These are phyloP conservation scores for Gadopsis marmoratus DNA, from an alignment of 2,797 vertebrate genomes.

Conservation along the genomic window DNA sequence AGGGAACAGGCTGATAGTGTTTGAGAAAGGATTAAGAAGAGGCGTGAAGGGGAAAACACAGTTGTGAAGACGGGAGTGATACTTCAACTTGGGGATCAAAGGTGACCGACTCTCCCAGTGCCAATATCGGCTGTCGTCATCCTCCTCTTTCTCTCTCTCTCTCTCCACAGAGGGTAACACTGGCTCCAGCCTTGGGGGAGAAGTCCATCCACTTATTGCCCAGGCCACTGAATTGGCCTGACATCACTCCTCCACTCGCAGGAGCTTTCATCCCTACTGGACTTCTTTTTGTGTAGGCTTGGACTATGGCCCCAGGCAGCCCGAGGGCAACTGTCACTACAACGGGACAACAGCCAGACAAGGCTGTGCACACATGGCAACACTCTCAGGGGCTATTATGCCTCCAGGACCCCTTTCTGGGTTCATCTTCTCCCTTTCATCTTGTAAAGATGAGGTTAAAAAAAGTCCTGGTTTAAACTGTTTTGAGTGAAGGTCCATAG, in stretches of 20 bases:
- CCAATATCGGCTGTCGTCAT: constrained; percentile 65
- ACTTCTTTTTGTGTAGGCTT: constrained; percentile 48
- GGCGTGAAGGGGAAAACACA: constrained; percentile 68
- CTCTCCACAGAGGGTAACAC: constrained; percentile 41
- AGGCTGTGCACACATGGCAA: constrained; percentile 78
- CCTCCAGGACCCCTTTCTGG: constrained; percentile 55
- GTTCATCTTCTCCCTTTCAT: constrained; percentile 79
- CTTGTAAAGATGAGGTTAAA: constrained; percentile 69
- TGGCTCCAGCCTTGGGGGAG: constrained; percentile 39
- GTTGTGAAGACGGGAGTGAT: constrained; percentile 71
- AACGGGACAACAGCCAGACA: constrained; percentile 73
- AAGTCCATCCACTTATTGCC: constrained; percentile 42
- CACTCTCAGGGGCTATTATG: constrained; percentile 75
- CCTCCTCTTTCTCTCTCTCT: constrained; percentile 29
- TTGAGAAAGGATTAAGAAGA: constrained; percentile 39
- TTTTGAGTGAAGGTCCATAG: constrained; percentile 61
- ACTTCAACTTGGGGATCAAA: constrained; percentile 76
- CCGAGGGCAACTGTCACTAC: constrained; percentile 77
- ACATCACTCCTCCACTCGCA: constrained; percentile 66
- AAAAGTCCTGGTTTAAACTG: constrained; percentile 63
- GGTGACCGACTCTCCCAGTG: constrained; percentile 62
- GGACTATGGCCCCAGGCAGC: constrained; percentile 59
- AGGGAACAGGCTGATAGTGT: constrained; percentile 49
- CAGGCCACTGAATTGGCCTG: constrained; percentile 57
- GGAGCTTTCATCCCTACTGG: constrained; percentile 53